phyloP scores from a whole-genome alignment of 2,113 vertebrate species.

The Colinus virginianus region DNA sequence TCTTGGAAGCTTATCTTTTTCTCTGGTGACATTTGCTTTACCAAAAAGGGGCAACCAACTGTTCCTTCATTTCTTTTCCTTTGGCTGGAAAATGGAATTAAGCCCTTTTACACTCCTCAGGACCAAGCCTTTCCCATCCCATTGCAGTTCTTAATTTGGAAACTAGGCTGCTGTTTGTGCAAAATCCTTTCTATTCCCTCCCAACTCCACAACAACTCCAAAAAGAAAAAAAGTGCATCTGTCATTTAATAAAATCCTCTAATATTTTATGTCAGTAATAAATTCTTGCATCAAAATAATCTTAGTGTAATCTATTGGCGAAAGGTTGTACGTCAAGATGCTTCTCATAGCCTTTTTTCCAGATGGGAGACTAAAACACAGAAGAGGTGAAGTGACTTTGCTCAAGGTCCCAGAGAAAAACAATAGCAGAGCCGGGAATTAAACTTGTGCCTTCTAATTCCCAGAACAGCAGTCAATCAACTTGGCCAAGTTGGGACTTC shows the following conservation, averaged over 20 bases:
- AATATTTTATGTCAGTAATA: not conserved
- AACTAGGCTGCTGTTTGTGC: not conserved
- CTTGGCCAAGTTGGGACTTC: not conserved
- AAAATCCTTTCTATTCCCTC: not conserved
- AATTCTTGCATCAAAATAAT: not conserved
- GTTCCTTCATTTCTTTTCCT: not conserved
- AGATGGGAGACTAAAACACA: not conserved
- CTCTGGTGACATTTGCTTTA: not conserved
- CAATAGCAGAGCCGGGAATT: not conserved
- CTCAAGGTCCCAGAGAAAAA: slow-evolving; percentile 21
- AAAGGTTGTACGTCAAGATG: not conserved
- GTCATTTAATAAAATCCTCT: not conserved
- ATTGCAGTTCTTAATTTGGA: not conserved
- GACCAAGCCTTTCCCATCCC: not conserved
- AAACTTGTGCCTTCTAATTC: not conserved
- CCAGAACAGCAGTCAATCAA: slow-evolving; percentile 1
- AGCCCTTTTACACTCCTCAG: not conserved
- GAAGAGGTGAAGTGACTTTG: slow-evolving; percentile 25
- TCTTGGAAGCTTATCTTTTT: not conserved
- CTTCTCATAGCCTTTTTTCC: not conserved
- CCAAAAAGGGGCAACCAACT: not conserved
- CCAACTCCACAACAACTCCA: not conserved
- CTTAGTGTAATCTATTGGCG: not conserved
- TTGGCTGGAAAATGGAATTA: not conserved
- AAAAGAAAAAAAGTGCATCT: not conserved